Conservation (phyloP, 1,140 invertebrate genomes). For the Trichogramma pretiosum region DNA sequence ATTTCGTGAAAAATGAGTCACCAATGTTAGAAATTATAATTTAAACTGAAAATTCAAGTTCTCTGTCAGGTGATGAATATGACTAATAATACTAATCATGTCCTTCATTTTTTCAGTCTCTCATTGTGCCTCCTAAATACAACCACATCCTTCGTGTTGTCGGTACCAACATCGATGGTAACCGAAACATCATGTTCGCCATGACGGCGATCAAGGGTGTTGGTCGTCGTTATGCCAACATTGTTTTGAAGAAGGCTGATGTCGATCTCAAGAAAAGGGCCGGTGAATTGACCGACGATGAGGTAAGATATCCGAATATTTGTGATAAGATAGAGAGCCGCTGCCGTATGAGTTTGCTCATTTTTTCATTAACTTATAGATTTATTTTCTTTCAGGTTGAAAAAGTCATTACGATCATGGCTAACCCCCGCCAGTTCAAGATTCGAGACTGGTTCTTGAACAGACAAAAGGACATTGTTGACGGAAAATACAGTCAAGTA, state of each 20-base stretch:
- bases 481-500: too few relatives aligned
- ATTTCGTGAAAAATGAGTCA: too few relatives aligned
- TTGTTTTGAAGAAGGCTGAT: constrained; percentile 96
- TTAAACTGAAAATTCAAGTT: not conserved
- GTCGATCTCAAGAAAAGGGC: constrained; percentile 94
- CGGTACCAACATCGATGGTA: constrained; percentile 98
- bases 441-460: too few relatives aligned
- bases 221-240: constrained; percentile 91
- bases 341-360: too few relatives aligned
- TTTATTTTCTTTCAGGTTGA: too few relatives aligned
- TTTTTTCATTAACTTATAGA: too few relatives aligned
- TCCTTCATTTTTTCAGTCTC: constrained; percentile 71
- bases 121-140: constrained; percentile 96
- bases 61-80: not conserved
- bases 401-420: too few relatives aligned
- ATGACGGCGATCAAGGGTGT: constrained; percentile 98
- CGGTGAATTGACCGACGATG: constrained; percentile 97
- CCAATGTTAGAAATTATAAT: not conserved
- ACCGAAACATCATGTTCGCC: constrained; percentile 94
- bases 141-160: constrained; percentile 99
- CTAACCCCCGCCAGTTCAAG: too few relatives aligned
- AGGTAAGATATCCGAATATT: too few relatives aligned
- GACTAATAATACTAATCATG: too few relatives aligned
- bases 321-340: too few relatives aligned
- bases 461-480: too few relatives aligned